Conservation (phyloP, 2,888 invertebrate species). For the Biston stratarius region DNA sequence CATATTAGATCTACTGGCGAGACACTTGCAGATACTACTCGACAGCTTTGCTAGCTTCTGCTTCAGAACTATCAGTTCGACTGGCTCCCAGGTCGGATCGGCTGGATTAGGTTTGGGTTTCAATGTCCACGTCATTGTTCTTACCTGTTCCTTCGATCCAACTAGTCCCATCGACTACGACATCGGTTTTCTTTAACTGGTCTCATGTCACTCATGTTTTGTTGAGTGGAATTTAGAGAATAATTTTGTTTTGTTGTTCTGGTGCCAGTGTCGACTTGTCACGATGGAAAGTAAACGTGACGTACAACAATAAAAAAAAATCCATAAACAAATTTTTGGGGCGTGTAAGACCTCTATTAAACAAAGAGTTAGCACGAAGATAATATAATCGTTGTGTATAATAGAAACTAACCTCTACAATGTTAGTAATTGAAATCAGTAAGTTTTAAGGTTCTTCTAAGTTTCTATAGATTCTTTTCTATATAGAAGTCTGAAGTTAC, state of each 20-base stretch:
- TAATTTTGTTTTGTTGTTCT: too few relatives aligned
- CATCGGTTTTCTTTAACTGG: conserved; percentile 6
- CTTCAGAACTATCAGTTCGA: conserved; percentile 64
- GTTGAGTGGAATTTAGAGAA: neutral
- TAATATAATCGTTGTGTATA: too few relatives aligned
- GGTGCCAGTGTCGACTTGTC: neutral
- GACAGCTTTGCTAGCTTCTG: conserved; percentile 59
- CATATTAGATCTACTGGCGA: conserved; percentile 38
- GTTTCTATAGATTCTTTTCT: too few relatives aligned
- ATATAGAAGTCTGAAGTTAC: too few relatives aligned
- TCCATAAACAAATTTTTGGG: too few relatives aligned
- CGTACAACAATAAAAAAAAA: too few relatives aligned
- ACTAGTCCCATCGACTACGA: neutral
- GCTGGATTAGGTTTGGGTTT: neutral
- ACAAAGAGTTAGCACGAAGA: too few relatives aligned
- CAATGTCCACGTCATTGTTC: conserved; percentile 5
- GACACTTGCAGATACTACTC: conserved; percentile 57
- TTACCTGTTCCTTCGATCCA: too few relatives aligned
- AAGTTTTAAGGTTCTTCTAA: too few relatives aligned
- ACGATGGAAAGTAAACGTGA: neutral
- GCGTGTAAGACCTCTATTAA: too few relatives aligned
- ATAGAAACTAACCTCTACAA: too few relatives aligned
- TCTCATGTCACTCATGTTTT: neutral
- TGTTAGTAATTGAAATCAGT: too few relatives aligned
- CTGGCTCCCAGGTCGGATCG: conserved; percentile 52